Conservation (phyloP, 2,797 vertebrate genomes). For the Lepus townsendii region DNA sequence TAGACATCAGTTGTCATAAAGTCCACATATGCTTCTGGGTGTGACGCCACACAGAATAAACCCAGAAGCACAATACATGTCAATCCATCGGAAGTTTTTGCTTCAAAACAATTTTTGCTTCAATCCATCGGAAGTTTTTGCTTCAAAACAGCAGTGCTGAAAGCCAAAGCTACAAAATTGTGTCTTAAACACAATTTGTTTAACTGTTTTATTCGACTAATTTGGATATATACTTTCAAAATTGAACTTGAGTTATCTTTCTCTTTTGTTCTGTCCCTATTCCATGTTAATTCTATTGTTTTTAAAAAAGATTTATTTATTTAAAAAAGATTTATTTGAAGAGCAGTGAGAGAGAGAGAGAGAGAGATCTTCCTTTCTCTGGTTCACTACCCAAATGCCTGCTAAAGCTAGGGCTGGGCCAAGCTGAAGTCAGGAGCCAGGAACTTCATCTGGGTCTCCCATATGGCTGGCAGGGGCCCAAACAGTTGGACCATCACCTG, state of each 20-base stretch:
- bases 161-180: background rate
- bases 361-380: too few species aligned
- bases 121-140: background rate
- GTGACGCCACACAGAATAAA: background rate
- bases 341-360: too few species aligned
- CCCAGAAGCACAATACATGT: background rate
- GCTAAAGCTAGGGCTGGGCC: too few species aligned
- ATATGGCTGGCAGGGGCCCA: too few species aligned
- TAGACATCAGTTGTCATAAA: background rate
- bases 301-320: too few species aligned
- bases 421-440: too few species aligned
- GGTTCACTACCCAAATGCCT: too few species aligned
- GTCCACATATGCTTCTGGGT: background rate
- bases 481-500: too few species aligned
- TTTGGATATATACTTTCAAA: constrained; percentile 38
- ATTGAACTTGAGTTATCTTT: background rate
- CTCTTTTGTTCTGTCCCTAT: background rate
- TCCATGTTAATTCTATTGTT: background rate
- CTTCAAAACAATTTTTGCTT: background rate
- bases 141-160: background rate
- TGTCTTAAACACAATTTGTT: background rate
- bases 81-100: background rate
- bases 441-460: too few species aligned
- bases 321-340: too few species aligned
- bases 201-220: background rate